A percentile compares a stretch with the other conserved stretches of the same genome.
These are phyloP conservation scores for Anticlea derivata DNA, from an alignment of 2,888 invertebrate genomes.

Conservation along the genomic window DNA sequence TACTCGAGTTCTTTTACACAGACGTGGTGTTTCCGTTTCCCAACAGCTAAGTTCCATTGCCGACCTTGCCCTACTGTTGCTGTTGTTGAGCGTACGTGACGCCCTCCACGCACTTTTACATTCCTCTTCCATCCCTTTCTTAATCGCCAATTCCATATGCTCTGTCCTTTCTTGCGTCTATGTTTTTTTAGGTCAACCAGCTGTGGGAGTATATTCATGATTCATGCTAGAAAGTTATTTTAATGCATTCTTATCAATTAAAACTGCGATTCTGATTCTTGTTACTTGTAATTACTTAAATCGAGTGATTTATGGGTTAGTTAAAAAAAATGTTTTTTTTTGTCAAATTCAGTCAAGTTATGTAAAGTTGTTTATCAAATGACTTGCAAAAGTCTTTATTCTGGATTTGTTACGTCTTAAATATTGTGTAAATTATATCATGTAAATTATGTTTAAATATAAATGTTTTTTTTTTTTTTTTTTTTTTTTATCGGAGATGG, in stretches of 20 bases:
- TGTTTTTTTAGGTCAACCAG: constrained; percentile 57
- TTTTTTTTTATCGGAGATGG: too few relatives aligned
- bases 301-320: too few relatives aligned
- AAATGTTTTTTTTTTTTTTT: too few relatives aligned
- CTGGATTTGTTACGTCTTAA: constrained; percentile 3
- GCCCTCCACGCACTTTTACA: constrained; percentile 54
- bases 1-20: constrained; percentile 5
- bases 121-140: constrained; percentile 46
- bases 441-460: too few relatives aligned
- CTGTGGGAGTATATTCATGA: constrained; percentile 41
- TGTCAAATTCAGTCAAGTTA: too few relatives aligned
- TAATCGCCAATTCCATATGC: constrained; percentile 31
- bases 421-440: too few relatives aligned
- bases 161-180: constrained; percentile 26
- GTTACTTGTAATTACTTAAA: neutral
- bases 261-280: too few relatives aligned
- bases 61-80: constrained; percentile 63
- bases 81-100: constrained; percentile 65
- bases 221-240: constrained; percentile 43
- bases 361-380: too few relatives aligned
- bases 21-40: constrained; percentile 29
- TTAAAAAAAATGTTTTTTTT: too few relatives aligned
- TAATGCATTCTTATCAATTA: constrained; percentile 30
- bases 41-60: constrained; percentile 39
- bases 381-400: too few relatives aligned